These are phyloP conservation scores for Drosophila repletoides DNA, from an alignment of 1,140 invertebrate species.

Conservation along the genomic window DNA sequence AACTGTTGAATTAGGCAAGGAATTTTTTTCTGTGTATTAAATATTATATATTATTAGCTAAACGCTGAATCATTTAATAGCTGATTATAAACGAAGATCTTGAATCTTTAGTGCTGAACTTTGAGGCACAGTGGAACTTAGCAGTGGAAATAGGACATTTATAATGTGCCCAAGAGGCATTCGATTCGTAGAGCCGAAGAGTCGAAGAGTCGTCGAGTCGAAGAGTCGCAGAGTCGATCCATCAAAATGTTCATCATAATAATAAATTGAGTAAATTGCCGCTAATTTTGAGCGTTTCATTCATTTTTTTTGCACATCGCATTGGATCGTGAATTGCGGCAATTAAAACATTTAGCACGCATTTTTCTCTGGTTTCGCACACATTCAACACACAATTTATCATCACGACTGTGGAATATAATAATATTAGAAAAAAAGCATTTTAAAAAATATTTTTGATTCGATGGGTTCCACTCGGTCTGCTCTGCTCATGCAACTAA, in stretches of 20 bases:
- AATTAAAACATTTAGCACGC: constrained; percentile 75
- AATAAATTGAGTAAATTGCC: constrained; percentile 47
- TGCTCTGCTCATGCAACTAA: constrained; percentile 35
- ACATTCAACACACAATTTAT: constrained; percentile 38
- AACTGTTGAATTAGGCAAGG: too few species aligned
- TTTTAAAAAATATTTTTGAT: constrained; percentile 29
- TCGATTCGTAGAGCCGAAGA: constrained; percentile 4
- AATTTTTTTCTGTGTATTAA: too few species aligned
- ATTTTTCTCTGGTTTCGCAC: constrained; percentile 45
- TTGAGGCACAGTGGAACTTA: too few species aligned
- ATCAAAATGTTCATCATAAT: constrained; percentile 30
- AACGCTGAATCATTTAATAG: too few species aligned
- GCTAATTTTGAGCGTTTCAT: constrained; percentile 54
- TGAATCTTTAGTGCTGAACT: too few species aligned
- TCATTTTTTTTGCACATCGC: constrained; percentile 49
- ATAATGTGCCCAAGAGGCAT: constrained; percentile 3
- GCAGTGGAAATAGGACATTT: too few species aligned
- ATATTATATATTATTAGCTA: too few species aligned
- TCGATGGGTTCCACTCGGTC: constrained; percentile 32
- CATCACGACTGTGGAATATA: constrained; percentile 51
- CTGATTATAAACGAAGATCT: too few species aligned
- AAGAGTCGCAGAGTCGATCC: too few species aligned
- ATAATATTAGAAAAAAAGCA: constrained; percentile 26
- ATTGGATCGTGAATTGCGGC: constrained; percentile 58
- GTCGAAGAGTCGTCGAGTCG: too few species aligned